Evolutionary conservation across 2,888 invertebrate species (phyloP), one percentile per base, ranked within the genome.

Genomic region (Tinea trinotella): DNA sequence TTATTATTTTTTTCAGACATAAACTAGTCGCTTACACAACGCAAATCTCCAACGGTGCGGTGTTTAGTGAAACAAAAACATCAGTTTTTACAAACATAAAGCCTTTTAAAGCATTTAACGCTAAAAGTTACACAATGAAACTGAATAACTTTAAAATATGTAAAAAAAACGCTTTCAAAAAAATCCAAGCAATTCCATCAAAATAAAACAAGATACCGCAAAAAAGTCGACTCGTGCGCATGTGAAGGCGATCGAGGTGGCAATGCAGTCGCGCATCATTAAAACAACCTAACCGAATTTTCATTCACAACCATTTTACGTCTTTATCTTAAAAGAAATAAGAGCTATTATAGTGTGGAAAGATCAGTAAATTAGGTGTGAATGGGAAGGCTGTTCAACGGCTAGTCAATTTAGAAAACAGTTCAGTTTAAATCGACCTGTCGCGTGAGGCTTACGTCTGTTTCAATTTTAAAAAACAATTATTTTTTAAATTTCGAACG

Each of bases 231-330:
- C 76, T 78, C 77, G 65, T 71, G 79, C 76, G 75, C 78, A 80
- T 78, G 70, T 76, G 79, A 82, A 81, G 82, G 82, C 76, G 67
- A 82, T 66, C 73, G 71, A 82, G 77, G 79, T 81, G 76, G 71
- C 73, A 76, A 67, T 69, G 62, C 59, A 54, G 64, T 59, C 50
- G 24, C 18, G 36, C 55, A 10, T 12, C 40, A 55, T 18, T 30
- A 61, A 66, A 74, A 69, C 24, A 63, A 22, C 61, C 5, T 63
- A 73, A 64, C 40, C 30, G 24, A 56, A 59, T 56, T 1, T 22
- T 55, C 30, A 30, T 19, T 0, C 7, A 46, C 46, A 46, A 46
- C 7, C 46, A 46, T 24, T 49, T 60, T 59, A 50, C 17, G 17
- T 57, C 55, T 54, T 58, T 60, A 48, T 4, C 0, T 0, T 0